Conservation (phyloP, 2,113 vertebrate species). For the Macquaria australasica region DNA sequence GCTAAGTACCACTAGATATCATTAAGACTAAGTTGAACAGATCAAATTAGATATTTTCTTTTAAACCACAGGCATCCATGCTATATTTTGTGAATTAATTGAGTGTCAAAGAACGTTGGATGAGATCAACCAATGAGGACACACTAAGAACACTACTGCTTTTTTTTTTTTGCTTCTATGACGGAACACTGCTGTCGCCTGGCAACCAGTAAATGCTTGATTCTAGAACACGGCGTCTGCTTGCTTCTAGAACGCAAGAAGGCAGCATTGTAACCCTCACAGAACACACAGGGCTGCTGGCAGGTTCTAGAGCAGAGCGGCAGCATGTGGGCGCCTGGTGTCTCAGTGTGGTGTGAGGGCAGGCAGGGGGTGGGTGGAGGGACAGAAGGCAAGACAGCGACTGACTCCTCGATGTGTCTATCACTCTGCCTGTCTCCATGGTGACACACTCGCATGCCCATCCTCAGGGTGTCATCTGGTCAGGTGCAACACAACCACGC, state of each 20-base stretch:
- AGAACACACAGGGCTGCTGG: conserved; percentile 29
- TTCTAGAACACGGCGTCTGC: not conserved
- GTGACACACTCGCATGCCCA: conserved; percentile 53
- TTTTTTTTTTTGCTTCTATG: not conserved
- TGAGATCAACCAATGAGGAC: conserved; percentile 22
- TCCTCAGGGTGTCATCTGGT: conserved; percentile 46
- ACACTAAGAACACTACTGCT: not conserved
- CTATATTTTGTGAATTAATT: conserved; percentile 27
- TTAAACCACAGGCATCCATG: not conserved
- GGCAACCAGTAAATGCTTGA: conserved; percentile 18
- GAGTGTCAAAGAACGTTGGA: not conserved
- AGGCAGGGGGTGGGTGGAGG: conserved; percentile 22
- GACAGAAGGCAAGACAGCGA: conserved; percentile 54
- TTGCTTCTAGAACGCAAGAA: conserved; percentile 14
- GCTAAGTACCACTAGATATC: not conserved
- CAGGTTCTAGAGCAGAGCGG: conserved; percentile 40
- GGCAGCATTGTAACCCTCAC: conserved; percentile 27
- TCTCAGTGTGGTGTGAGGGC: conserved; percentile 42
- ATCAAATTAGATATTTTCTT: not conserved
- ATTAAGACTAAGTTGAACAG: not conserved
- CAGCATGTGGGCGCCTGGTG: conserved; percentile 41
- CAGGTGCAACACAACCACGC: conserved; percentile 46
- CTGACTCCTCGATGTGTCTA: conserved; percentile 59
- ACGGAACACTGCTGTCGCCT: conserved; percentile 19
- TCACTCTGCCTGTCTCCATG: conserved; percentile 69